Percentiles rank a stretch among this genome's conserved stretches.
Evolutionary conservation across 2,113 vertebrate genomes (phyloP).

Genomic region (Empidonax alnorum): DNA sequence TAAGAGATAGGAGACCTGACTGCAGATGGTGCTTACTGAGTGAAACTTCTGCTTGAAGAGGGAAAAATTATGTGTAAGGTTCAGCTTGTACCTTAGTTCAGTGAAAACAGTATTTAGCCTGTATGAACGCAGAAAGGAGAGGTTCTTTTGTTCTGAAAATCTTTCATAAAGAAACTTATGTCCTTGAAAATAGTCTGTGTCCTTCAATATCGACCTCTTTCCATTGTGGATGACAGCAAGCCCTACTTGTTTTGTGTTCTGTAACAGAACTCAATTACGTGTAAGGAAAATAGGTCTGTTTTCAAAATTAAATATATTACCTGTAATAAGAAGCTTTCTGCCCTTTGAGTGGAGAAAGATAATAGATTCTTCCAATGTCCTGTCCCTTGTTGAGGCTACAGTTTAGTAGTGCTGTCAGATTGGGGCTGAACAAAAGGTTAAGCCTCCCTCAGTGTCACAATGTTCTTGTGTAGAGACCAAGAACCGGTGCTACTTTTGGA

Average conservation of each 20-base stretch:
- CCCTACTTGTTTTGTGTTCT: slow-evolving; percentile 32
- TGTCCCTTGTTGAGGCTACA: background rate
- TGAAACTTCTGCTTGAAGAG: background rate
- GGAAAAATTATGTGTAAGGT: background rate
- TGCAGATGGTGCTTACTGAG: background rate
- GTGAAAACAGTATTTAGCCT: background rate
- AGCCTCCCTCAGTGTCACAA: background rate
- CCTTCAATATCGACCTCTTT: background rate
- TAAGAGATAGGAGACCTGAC: background rate
- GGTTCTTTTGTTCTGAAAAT: background rate
- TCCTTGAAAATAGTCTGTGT: background rate
- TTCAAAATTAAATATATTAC: slow-evolving; percentile 43
- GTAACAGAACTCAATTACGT: slow-evolving; percentile 47
- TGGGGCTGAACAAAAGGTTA: slow-evolving; percentile 12
- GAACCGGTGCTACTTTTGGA: background rate
- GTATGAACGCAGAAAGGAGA: background rate
- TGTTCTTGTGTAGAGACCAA: background rate
- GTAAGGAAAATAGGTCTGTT: slow-evolving; percentile 37
- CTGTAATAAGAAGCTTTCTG: slow-evolving; percentile 30
- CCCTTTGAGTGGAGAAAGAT: slow-evolving; percentile 5
- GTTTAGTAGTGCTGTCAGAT: background rate
- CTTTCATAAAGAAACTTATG: background rate
- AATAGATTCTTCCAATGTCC: background rate
- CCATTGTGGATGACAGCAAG: background rate
- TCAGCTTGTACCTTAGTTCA: background rate